phyloP scores from a whole-genome alignment of 2,888 invertebrate species.

The Oxytorus armatus region DNA sequence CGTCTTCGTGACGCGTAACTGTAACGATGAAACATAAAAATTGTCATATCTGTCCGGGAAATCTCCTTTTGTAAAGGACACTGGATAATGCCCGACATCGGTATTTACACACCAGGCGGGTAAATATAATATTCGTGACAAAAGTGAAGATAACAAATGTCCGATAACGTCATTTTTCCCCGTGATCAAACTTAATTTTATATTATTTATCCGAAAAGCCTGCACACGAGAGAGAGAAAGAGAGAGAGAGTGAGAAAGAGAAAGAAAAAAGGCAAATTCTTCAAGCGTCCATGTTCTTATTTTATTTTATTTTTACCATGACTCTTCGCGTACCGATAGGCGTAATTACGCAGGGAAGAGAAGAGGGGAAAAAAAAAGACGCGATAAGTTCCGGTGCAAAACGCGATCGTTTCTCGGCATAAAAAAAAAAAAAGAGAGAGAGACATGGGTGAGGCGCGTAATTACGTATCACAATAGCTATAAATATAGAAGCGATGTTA shows the following conservation, averaged over 20 bases:
- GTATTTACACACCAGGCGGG: constrained; percentile 3
- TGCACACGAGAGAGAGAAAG: too few species aligned
- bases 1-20: too few species aligned
- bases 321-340: constrained; percentile 34
- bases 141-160: not conserved
- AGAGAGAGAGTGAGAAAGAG: too few species aligned
- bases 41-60: too few species aligned
- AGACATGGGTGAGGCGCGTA: constrained; percentile 48
- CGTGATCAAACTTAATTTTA: not conserved
- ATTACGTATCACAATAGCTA: constrained; percentile 37
- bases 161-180: not conserved
- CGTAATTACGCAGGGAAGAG: constrained; percentile 45
- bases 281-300: too few species aligned
- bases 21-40: too few species aligned
- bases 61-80: too few species aligned
- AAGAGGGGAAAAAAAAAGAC: too few species aligned
- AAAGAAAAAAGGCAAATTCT: too few species aligned
- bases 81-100: too few species aligned
- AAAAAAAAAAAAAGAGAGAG: constrained; percentile 7
- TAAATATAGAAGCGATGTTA: too few species aligned
- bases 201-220: too few species aligned
- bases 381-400: constrained; percentile 60
- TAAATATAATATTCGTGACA: not conserved
- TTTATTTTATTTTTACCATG: constrained; percentile 28
- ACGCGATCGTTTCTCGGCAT: constrained; percentile 47